A percentile compares a stretch with the other conserved stretches of the same genome.
Evolutionary conservation across 2,888 invertebrate species (phyloP).

Genomic region (Hedychridium roseum): DNA sequence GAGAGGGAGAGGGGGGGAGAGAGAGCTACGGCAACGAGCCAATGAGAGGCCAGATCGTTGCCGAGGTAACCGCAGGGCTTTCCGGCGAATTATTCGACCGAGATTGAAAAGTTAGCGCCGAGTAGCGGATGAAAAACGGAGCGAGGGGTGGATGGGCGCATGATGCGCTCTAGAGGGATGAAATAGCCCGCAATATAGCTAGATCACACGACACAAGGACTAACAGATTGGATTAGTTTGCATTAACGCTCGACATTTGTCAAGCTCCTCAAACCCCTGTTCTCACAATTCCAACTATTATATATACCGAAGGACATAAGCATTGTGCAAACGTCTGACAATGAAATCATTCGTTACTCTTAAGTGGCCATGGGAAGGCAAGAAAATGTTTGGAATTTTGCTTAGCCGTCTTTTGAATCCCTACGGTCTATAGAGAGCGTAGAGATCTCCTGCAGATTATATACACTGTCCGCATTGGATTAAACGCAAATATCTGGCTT

Average conservation of each 20-base stretch:
- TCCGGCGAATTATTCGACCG: conserved; percentile 60
- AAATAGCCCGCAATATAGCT: neutral
- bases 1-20: conserved; percentile 17
- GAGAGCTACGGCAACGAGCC: conserved; percentile 40
- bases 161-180: neutral
- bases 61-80: conserved; percentile 59
- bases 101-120: conserved; percentile 62
- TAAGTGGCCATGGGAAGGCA: too few species aligned
- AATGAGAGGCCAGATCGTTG: conserved; percentile 61
- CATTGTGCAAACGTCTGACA: too few species aligned
- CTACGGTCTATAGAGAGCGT: too few species aligned
- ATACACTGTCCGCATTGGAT: too few species aligned
- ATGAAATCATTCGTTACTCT: too few species aligned
- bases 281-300: neutral
- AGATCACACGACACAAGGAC: neutral
- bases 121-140: too few species aligned
- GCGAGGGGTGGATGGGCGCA: too few species aligned
- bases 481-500: too few species aligned
- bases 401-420: too few species aligned
- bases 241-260: neutral
- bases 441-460: too few species aligned
- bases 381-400: too few species aligned
- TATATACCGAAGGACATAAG: too few species aligned
- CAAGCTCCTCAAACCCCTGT: neutral
- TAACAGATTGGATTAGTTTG: neutral